Evolutionary conservation across 1,140 invertebrate genomes (phyloP), one percentile per base, ranked within the genome.

Genomic region (Trachelipus rathkii): DNA sequence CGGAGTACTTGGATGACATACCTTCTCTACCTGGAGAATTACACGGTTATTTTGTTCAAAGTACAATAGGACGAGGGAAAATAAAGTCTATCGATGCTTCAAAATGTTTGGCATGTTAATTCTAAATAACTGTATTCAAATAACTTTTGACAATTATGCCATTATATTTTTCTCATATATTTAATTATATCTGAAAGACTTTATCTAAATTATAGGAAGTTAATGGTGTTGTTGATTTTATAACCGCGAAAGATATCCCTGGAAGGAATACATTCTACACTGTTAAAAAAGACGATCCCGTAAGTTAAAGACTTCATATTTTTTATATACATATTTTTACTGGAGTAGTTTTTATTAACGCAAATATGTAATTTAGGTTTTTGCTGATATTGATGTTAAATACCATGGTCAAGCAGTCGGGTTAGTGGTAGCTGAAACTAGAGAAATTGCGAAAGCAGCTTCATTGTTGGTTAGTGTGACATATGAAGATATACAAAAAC

Each of bases 361-460:
- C 1, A 33, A 33, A 33, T 6, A 3, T 10, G 13, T 44, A 21
- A 4, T 33, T 33, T 33, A 86, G 85, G 79, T 87, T 24, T 88
- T 90, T 72, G 86, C 82, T 0, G 85, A 85, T 44, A 83, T 85
- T 5, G 83, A 86, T 53, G 86, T 93, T 0, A 82, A 84, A 0
- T 91, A 89, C 82, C 90, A 90, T 71, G 86, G 86, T 6, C 86
- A 87, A 74, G 76, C 87, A 10, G 19, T 87, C 7, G 86, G 85
- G 21, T 71, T 87, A 10, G 83, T 88, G 44, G 82, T 88, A 0
- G 87, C 86, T 13, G 80, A 82, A 10, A 74, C 71, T 10, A 79
- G 86, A 82, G 85, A 86, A 11, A 82, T 81, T 46, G 87, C 87
- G 6, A 72, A 82, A 15, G 81, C 81, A 70, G 87, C 86, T 15